phyloP scores from a whole-genome alignment of 2,888 invertebrate genomes.

The Trissonchulus sp. region DNA sequence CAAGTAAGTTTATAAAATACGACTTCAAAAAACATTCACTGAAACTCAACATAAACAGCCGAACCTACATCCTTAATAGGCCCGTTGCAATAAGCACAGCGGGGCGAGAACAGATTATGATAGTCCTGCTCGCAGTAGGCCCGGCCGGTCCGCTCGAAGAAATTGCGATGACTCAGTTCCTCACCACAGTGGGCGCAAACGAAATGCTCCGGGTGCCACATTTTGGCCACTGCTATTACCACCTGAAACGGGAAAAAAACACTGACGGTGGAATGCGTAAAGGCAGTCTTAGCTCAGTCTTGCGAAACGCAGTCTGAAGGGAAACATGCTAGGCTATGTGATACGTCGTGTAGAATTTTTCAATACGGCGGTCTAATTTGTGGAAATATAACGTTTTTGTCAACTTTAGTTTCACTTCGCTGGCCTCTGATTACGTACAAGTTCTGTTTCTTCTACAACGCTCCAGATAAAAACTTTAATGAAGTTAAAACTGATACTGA shows the following conservation, averaged over 20 bases:
- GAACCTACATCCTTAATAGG: conserved; percentile 89
- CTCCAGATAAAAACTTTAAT: no score
- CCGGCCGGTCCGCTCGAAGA: conserved; percentile 92
- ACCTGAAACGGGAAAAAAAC: conserved; percentile 58
- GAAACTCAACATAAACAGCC: conserved; percentile 1
- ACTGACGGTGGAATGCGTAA: not conserved
- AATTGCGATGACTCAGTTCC: conserved; percentile 91
- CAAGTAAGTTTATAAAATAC: no score
- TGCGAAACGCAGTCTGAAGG: no score
- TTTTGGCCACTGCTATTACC: conserved; percentile 91
- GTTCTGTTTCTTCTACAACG: no score
- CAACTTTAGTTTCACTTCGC: no score
- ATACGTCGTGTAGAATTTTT: not conserved
- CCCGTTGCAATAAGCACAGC: conserved; percentile 97
- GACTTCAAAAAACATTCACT: no score
- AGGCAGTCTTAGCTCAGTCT: no score
- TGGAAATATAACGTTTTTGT: no score
- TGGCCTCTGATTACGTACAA: no score
- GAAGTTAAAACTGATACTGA: no score
- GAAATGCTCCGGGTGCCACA: conserved; percentile 99
- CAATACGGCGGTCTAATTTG: not conserved
- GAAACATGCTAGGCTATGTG: not conserved
- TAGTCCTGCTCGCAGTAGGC: conserved; percentile 98
- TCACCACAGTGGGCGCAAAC: conserved; percentile 94
- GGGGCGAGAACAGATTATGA: conserved; percentile 93